phyloP scores from a whole-genome alignment of 2,888 invertebrate genomes.

The Yponomeuta plumbellus region DNA sequence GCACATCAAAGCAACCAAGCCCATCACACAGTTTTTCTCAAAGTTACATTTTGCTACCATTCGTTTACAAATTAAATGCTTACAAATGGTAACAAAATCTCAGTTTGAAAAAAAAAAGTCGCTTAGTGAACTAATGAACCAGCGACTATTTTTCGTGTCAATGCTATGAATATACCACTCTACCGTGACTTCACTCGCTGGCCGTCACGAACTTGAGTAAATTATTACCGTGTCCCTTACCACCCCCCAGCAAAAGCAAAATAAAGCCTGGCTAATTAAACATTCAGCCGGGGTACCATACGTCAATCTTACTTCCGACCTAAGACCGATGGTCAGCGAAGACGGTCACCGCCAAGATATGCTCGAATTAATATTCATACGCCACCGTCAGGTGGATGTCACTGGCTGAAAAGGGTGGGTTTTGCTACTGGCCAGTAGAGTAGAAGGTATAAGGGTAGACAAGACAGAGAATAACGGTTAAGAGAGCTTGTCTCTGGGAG shows the following conservation, averaged over 20 bases:
- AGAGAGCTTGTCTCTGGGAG: neutral
- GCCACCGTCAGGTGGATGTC: constrained; percentile 72
- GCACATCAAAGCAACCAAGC: too few species aligned
- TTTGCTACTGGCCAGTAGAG: constrained; percentile 58
- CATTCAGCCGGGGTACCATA: constrained; percentile 51
- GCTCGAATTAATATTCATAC: constrained; percentile 76
- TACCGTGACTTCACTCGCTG: neutral
- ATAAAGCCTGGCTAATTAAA: neutral
- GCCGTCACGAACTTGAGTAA: neutral
- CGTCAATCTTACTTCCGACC: constrained; percentile 57
- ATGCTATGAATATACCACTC: too few species aligned
- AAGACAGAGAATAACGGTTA: neutral
- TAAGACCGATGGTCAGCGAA: constrained; percentile 18
- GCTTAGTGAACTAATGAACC: too few species aligned
- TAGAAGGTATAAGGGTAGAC: constrained; percentile 23
- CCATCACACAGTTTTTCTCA: too few species aligned
- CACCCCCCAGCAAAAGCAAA: neutral
- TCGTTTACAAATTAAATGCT: too few species aligned
- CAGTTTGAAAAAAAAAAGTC: too few species aligned
- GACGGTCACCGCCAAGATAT: constrained; percentile 62
- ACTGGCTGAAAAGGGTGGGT: constrained; percentile 71
- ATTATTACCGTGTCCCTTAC: neutral
- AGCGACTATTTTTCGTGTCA: too few species aligned
- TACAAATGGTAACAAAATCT: too few species aligned
- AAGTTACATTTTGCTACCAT: too few species aligned